Evolutionary conservation across 2,113 vertebrate species (phyloP), one percentile per base, ranked within the genome.

Genomic region (Tenrec ecaudatus): DNA sequence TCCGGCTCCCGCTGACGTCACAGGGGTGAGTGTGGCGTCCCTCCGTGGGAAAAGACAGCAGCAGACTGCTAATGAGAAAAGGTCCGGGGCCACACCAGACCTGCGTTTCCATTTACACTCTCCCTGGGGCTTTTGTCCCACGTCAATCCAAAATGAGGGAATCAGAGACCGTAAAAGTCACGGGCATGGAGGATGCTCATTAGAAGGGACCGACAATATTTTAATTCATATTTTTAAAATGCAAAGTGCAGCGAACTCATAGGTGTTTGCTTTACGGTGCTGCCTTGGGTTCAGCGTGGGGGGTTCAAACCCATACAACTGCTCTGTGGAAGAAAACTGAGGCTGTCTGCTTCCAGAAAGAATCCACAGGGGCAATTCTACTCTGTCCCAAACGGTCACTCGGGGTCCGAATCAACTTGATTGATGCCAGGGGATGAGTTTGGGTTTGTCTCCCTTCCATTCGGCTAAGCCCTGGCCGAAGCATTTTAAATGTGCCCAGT

Each of bases 91-190:
- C 60, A 64, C 94, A 25, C 12, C 20, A 68, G 57, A 58, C 77
- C 78, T 27, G 6, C 29, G 47, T 57, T 88, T 73, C 57, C 11
- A 92, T 38, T 93, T 43, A 76, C 2, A 25, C 25, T 82, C 79
- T 85, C 81, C 57, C n/a, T 22, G 14, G 47, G 47, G 57, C 12
- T 25, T 3, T 25, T 60, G 80, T 79, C 53, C 17, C 17, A 22
- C 25, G 47, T 68, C 36, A 14, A 89, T 92, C 25, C 43, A 77
- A 86, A 90, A 66, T 38, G 29, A 83, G 53, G 47, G 71, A 62
- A 83, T 86, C 58, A 8, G n/a, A 33, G 40, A 57, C 47, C 20
- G 71, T 88, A 31, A 40, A 94, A 82, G 87, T 23, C 80, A 90
- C 8, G 60, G 29, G 22, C 47, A 53, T 12, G 47, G 47, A 53